Evolutionary conservation across 2,113 vertebrate genomes (phyloP), one percentile per base, ranked within the genome.

Genomic region (Megaceryle maxima): DNA sequence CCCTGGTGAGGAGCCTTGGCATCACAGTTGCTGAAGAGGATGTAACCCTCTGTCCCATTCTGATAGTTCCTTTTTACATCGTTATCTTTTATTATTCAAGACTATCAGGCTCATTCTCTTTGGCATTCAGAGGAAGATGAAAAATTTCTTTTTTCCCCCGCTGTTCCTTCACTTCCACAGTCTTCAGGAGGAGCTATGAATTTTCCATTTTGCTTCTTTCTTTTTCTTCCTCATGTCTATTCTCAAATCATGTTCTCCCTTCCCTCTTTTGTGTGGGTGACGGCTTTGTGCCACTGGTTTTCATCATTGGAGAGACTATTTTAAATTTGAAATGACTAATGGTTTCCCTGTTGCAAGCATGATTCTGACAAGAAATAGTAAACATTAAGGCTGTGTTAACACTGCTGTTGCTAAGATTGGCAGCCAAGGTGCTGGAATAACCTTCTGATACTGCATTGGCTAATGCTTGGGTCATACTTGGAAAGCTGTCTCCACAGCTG

Each of bases 321-420:
- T 92, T 56, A 44, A 82, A 3, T 78, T 41, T 68, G 66, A 24
- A 82, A 55, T 96, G 83, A 94, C 88, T 95, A 84, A 95, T 94
- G 50, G 41, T 92, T 95, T 96, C 83, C 77, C n/a, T 39, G 25
- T 76, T 59, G 50, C 56, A 64, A 11, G 68, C 6, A 2, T 63
- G 51, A 57, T 93, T 93, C 74, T 87, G 77, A 92, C 83, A 84
- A 92, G 95, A 64, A 92, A 63, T 87, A 96, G 95, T 93, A 92
- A 96, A 94, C 83, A 70, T 25, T 18, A 44, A 33, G 62, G 70
- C 83, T 68, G 20, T 66, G 53, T 44, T 91, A 84, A 79, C 16
- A 9, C 59, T 74, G 16, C 62, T 75, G 60, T 83, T 92, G 90
- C 80, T 82, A 69, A 44, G 83, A 75, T 89, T 3, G 0, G 26